These are phyloP conservation scores for Ligdia adustata DNA, from an alignment of 2,888 invertebrate genomes.

Conservation along the genomic window DNA sequence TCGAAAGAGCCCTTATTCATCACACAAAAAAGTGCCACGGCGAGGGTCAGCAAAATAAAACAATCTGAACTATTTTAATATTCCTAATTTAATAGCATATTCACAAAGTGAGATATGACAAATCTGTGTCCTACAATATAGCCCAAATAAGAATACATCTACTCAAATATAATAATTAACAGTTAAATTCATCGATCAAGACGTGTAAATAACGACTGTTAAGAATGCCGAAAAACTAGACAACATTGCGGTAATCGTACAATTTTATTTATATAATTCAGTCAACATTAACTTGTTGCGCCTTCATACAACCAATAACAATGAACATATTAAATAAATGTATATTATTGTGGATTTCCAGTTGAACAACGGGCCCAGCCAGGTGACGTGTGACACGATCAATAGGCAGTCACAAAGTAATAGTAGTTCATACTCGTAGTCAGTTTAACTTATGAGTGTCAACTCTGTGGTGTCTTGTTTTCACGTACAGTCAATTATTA, in stretches of 20 bases:
- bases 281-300: neutral
- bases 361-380: too few species aligned
- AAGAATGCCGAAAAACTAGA: constrained; percentile 4
- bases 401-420: too few species aligned
- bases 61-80: constrained; percentile 1
- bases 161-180: constrained; percentile 19
- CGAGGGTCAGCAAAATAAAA: constrained; percentile 17
- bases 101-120: constrained; percentile 55
- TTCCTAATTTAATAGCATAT: constrained; percentile 49
- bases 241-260: neutral
- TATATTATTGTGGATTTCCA: too few species aligned
- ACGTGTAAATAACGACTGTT: constrained; percentile 10
- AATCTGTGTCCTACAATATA: constrained; percentile 47
- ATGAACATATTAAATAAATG: too few species aligned
- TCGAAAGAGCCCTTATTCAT: too few species aligned
- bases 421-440: too few species aligned
- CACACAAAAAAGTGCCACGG: neutral
- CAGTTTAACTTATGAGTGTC: too few species aligned
- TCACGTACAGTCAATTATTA: too few species aligned
- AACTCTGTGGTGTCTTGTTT: too few species aligned
- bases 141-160: constrained; percentile 39
- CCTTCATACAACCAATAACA: constrained; percentile 6
- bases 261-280: neutral
- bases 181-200: constrained; percentile 11
- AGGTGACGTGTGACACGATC: too few species aligned